phyloP scores from a whole-genome alignment of 1,140 invertebrate species.

The Atta texana region DNA sequence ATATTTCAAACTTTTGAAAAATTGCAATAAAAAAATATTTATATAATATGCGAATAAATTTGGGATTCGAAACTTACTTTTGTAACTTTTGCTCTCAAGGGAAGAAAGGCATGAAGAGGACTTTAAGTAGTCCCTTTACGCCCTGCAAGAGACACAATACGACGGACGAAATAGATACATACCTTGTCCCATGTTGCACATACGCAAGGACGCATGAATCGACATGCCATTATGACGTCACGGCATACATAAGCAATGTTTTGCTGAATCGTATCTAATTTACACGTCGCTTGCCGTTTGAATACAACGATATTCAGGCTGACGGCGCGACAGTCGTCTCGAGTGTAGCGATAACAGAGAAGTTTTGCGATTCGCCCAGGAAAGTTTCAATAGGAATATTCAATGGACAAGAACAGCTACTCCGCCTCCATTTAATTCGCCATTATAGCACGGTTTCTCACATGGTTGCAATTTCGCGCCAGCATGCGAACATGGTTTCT shows the following conservation, averaged over 20 bases:
- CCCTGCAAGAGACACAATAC: not conserved
- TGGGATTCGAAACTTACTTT: not conserved
- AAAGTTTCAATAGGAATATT: slow-evolving; percentile 65
- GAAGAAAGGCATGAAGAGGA: not conserved
- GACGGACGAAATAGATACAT: slow-evolving; percentile 21
- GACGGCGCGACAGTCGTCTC: slow-evolving; percentile 48
- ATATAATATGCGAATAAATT: not conserved
- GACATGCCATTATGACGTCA: slow-evolving; percentile 48
- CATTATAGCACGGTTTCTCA: slow-evolving; percentile 20
- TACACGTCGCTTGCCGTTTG: slow-evolving; percentile 54
- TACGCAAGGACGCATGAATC: slow-evolving; percentile 22
- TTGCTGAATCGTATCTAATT: slow-evolving; percentile 64
- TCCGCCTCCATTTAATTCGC: slow-evolving; percentile 11
- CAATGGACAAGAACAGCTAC: slow-evolving; percentile 50
- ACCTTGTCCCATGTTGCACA: not conserved
- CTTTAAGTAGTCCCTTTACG: slow-evolving; percentile 23
- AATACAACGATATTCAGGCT: slow-evolving; percentile 28
- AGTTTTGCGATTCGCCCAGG: slow-evolving; percentile 56
- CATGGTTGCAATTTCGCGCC: slow-evolving; percentile 34
- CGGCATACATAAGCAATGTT: slow-evolving; percentile 33
- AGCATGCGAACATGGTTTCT: slow-evolving; percentile 16
- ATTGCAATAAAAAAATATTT: slow-evolving; percentile 9
- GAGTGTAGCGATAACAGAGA: slow-evolving; percentile 31
- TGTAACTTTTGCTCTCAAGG: not conserved
- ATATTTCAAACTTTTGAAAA: not conserved